These are phyloP conservation scores for Lipotes vexillifer DNA, from an alignment of 2,113 vertebrate species.

Conservation along the genomic window DNA sequence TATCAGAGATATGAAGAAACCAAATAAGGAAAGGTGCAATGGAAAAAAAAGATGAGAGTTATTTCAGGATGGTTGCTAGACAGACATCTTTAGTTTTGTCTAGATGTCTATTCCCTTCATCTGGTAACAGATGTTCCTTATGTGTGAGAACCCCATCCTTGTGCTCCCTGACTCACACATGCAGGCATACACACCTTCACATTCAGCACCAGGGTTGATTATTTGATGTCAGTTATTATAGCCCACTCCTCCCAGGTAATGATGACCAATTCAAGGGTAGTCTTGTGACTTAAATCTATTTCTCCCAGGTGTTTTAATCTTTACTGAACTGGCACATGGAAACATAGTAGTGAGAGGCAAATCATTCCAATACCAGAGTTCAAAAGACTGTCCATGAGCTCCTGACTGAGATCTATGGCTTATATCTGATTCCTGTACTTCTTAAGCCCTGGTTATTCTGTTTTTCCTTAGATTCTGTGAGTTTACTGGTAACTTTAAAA, in stretches of 20 bases:
- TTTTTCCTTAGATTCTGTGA: background rate
- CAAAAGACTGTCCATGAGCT: background rate
- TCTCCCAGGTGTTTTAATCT: background rate
- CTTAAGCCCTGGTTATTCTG: background rate
- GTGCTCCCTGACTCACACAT: background rate
- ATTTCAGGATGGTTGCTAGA: background rate
- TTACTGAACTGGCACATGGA: background rate
- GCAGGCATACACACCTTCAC: background rate
- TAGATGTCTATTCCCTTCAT: background rate
- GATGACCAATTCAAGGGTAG: background rate
- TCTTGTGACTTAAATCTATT: background rate
- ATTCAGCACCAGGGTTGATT: background rate
- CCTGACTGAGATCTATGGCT: background rate
- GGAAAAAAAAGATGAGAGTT: background rate
- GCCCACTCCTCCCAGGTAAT: background rate
- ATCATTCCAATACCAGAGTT: background rate
- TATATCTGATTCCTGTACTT: background rate
- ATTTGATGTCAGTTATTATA: background rate
- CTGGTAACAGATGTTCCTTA: background rate
- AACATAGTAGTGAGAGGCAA: background rate
- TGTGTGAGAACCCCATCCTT: background rate
- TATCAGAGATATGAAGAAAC: background rate
- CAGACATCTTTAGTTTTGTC: background rate
- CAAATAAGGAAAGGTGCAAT: background rate
- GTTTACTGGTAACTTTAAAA: background rate